Evolutionary conservation across 2,888 invertebrate species (phyloP).

Genomic region (Eudasyphora cyanicolor): DNA sequence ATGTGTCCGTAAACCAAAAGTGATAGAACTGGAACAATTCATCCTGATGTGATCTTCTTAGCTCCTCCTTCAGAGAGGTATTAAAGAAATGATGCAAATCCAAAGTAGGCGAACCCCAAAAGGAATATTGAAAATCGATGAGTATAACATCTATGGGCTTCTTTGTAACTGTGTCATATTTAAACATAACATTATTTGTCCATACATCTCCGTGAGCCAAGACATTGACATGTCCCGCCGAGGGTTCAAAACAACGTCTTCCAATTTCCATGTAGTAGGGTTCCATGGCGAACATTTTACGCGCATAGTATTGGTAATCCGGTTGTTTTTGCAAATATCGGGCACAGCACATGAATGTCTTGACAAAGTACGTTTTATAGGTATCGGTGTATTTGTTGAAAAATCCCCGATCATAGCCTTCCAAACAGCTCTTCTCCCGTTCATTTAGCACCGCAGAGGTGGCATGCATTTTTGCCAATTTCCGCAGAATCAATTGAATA

Average conservation of each 20-base stretch:
- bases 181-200: slow-evolving; percentile 79
- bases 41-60: slow-evolving; percentile 74
- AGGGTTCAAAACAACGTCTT: slow-evolving; percentile 72
- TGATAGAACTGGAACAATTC: slow-evolving; percentile 76
- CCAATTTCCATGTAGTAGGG: slow-evolving; percentile 77
- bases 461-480: slow-evolving; percentile 81
- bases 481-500: slow-evolving; percentile 76
- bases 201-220: slow-evolving; percentile 78
- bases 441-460: slow-evolving; percentile 80
- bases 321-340: slow-evolving; percentile 70
- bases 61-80: slow-evolving; percentile 75
- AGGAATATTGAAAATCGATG: slow-evolving; percentile 78
- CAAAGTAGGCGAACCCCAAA: slow-evolving; percentile 78
- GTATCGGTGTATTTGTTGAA: slow-evolving; percentile 77
- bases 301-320: slow-evolving; percentile 70
- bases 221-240: slow-evolving; percentile 74
- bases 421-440: slow-evolving; percentile 70
- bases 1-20: slow-evolving; percentile 69
- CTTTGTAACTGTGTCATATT: slow-evolving; percentile 71
- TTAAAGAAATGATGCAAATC: slow-evolving; percentile 78
- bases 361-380: slow-evolving; percentile 76
- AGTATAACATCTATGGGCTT: slow-evolving; percentile 75
- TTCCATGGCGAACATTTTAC: slow-evolving; percentile 74
- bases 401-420: slow-evolving; percentile 76
- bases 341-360: slow-evolving; percentile 74